Conservation (phyloP, 2,888 invertebrate species). For the Orgyia antiqua region DNA sequence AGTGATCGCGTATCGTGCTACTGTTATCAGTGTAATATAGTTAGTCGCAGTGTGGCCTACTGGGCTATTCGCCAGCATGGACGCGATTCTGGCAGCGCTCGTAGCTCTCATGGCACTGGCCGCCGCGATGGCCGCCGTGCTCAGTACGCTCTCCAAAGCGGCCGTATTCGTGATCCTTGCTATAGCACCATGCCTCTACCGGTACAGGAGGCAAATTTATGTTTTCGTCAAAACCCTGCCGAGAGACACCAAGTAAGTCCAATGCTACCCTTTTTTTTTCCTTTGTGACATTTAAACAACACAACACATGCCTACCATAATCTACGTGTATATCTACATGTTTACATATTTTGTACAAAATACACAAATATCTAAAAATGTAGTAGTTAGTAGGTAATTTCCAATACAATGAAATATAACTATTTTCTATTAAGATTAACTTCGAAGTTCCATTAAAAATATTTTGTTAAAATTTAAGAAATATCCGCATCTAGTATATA, state of each 20-base stretch:
- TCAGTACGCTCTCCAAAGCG: slow-evolving; percentile 82
- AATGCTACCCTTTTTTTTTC: slow-evolving; percentile 9
- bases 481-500: no score
- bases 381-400: no score
- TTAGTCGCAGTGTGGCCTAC: slow-evolving; percentile 51
- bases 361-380: no score
- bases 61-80: slow-evolving; percentile 72
- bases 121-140: slow-evolving; percentile 76
- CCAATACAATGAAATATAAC: no score
- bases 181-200: slow-evolving; percentile 73
- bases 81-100: slow-evolving; percentile 72
- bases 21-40: slow-evolving; percentile 36
- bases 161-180: slow-evolving; percentile 83
- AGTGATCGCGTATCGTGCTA: slow-evolving; percentile 28
- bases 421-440: no score
- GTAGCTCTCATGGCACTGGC: slow-evolving; percentile 74
- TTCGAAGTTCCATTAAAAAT: no score
- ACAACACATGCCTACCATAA: slow-evolving; percentile 2
- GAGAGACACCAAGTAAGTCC: slow-evolving; percentile 82
- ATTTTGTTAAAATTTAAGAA: no score
- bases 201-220: slow-evolving; percentile 77
- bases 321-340: slow-evolving; percentile 3
- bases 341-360: no score
- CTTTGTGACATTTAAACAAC: slow-evolving; percentile 2
- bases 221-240: slow-evolving; percentile 81